phyloP scores from a whole-genome alignment of 2,888 invertebrate species.

The Apotomis betuletana region DNA sequence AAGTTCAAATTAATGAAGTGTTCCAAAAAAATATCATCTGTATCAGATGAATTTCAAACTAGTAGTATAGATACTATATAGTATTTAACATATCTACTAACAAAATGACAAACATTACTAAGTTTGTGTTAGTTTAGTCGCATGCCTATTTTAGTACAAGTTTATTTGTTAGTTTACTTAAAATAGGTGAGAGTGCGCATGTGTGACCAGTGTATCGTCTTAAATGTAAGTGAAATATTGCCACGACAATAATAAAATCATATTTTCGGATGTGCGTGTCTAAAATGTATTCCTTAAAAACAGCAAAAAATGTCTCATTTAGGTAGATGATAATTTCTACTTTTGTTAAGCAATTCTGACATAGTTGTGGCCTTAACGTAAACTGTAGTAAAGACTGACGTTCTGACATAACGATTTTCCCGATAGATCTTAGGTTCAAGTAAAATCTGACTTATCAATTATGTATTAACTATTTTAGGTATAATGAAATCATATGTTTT shows the following conservation, averaged over 20 bases:
- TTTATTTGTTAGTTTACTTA: conserved; percentile 71
- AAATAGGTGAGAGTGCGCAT: conserved; percentile 70
- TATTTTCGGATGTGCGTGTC: conserved; percentile 3
- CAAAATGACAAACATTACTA: conserved; percentile 67
- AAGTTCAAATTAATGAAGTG: conserved; percentile 71
- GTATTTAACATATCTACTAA: conserved; percentile 68
- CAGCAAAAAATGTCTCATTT: neutral
- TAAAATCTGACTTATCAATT: conserved; percentile 6
- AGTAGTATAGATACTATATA: conserved; percentile 65
- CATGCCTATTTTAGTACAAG: conserved; percentile 83
- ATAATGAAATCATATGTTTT: conserved; percentile 13
- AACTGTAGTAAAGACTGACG: conserved; percentile 34
- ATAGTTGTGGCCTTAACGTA: conserved; percentile 31
- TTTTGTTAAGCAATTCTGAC: conserved; percentile 18
- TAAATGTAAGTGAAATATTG: conserved; percentile 29
- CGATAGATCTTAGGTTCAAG: conserved; percentile 19
- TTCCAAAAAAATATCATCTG: conserved; percentile 74
- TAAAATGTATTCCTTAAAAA: neutral
- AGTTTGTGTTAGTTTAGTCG: conserved; percentile 71
- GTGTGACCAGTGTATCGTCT: conserved; percentile 53
- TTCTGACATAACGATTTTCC: conserved; percentile 32
- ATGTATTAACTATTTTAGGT: conserved; percentile 1
- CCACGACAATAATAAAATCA: conserved; percentile 16
- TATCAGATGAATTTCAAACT: conserved; percentile 82
- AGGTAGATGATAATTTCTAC: conserved; percentile 2